These are phyloP conservation scores for Plodia interpunctella DNA, from an alignment of 1,140 invertebrate genomes.

Conservation along the genomic window DNA sequence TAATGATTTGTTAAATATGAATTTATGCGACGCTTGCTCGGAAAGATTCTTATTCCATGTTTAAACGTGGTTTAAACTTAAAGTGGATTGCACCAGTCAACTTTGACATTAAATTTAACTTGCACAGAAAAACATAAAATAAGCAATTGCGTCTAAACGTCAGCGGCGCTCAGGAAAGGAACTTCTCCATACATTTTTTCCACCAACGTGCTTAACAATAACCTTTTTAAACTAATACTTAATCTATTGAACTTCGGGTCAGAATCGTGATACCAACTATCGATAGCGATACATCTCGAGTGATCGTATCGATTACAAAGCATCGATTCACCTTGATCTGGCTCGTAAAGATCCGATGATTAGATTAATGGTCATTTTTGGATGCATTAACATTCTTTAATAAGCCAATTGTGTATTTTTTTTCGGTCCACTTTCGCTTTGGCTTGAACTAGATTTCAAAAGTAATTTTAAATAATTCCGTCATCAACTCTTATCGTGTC, in stretches of 20 bases:
- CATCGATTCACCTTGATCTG: slow-evolving; percentile 11
- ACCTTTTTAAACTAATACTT: slow-evolving; percentile 25
- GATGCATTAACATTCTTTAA: slow-evolving; percentile 14
- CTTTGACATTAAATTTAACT: no score
- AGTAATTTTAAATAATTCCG: not conserved
- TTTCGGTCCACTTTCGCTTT: not conserved
- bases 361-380: slow-evolving; percentile 11
- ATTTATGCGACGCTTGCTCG: no score
- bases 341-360: slow-evolving; percentile 10
- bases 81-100: no score
- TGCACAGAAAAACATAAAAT: no score
- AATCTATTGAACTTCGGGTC: slow-evolving; percentile 7
- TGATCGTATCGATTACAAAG: slow-evolving; percentile 16
- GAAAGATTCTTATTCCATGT: no score
- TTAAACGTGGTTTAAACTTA: no score
- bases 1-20: no score
- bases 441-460: not conserved
- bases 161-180: not conserved
- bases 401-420: not conserved
- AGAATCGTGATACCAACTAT: slow-evolving; percentile 6
- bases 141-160: not conserved
- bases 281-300: slow-evolving; percentile 12
- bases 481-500: no score
- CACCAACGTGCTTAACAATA: not conserved
- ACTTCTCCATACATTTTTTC: not conserved